Conservation (phyloP, 2,888 invertebrate species). For the Pimpla rufipes region DNA sequence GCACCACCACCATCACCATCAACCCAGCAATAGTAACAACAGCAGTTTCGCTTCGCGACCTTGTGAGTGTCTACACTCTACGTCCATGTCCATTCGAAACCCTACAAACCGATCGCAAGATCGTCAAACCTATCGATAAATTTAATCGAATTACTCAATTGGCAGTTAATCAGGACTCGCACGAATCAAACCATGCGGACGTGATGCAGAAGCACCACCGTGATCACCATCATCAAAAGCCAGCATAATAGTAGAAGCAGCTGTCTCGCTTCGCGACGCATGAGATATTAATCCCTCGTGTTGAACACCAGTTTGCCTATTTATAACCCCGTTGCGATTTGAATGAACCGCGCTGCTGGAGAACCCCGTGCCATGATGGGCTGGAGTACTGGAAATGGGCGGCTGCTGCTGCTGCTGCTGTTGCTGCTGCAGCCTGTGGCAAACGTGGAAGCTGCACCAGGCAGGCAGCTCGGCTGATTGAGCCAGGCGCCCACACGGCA, state of each 20-base stretch:
- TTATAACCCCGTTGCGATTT: conserved; percentile 73
- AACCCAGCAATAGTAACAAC: too few relatives aligned
- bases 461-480: conserved; percentile 61
- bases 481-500: conserved; percentile 63
- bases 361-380: conserved; percentile 27
- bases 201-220: conserved; percentile 53
- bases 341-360: conserved; percentile 67
- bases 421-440: too few relatives aligned
- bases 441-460: conserved; percentile 32
- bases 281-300: conserved; percentile 71
- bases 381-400: conserved; percentile 54
- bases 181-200: conserved; percentile 58
- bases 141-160: too few relatives aligned
- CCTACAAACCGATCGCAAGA: too few relatives aligned
- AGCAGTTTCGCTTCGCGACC: too few relatives aligned
- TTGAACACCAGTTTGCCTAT: conserved; percentile 75
- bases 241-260: conserved; percentile 35
- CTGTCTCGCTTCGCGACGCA: conserved; percentile 63
- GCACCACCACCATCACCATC: too few relatives aligned
- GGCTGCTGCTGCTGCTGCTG: too few relatives aligned
- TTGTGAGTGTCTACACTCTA: too few relatives aligned
- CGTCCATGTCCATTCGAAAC: too few relatives aligned
- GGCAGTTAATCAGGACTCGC: too few relatives aligned
- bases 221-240: too few relatives aligned
- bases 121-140: too few relatives aligned